These are phyloP conservation scores for Vombatus ursinus DNA, from an alignment of 2,113 vertebrate genomes.

Conservation along the genomic window DNA sequence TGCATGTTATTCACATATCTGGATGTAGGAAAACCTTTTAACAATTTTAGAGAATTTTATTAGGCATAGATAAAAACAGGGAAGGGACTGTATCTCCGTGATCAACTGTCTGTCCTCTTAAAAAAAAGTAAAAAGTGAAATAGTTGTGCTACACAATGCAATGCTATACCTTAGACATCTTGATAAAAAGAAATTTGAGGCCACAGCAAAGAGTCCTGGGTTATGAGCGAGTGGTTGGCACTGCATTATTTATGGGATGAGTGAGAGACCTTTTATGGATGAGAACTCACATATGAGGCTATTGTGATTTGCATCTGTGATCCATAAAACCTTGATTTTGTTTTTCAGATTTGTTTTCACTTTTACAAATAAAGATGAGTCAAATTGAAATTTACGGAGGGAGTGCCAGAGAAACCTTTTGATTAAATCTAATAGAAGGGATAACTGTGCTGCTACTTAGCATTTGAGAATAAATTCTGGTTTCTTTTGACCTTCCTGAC, in stretches of 20 bases:
- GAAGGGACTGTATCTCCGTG: neutral
- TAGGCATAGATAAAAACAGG: neutral
- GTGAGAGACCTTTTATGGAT: constrained; percentile 4
- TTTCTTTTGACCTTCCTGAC: constrained; percentile 42
- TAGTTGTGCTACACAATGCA: constrained; percentile 18
- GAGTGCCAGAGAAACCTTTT: constrained; percentile 34
- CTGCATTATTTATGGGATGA: neutral
- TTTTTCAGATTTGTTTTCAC: constrained; percentile 45
- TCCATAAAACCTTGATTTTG: constrained; percentile 48
- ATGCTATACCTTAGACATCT: neutral
- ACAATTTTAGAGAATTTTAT: neutral
- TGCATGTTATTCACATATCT: neutral
- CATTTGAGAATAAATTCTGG: constrained; percentile 35
- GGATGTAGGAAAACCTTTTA: neutral
- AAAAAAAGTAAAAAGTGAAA: constrained; percentile 1
- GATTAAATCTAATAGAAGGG: constrained; percentile 34
- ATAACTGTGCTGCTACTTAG: constrained; percentile 27
- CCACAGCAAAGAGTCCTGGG: neutral
- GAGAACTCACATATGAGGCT: constrained; percentile 11
- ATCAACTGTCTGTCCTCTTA: neutral
- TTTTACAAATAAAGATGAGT: constrained; percentile 56
- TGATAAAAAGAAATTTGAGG: constrained; percentile 46
- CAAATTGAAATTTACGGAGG: constrained; percentile 61
- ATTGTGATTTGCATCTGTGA: constrained; percentile 51
- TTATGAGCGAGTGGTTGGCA: constrained; percentile 25